Conservation (phyloP, 2,113 vertebrate species). For the Spheniscus mendiculus region DNA sequence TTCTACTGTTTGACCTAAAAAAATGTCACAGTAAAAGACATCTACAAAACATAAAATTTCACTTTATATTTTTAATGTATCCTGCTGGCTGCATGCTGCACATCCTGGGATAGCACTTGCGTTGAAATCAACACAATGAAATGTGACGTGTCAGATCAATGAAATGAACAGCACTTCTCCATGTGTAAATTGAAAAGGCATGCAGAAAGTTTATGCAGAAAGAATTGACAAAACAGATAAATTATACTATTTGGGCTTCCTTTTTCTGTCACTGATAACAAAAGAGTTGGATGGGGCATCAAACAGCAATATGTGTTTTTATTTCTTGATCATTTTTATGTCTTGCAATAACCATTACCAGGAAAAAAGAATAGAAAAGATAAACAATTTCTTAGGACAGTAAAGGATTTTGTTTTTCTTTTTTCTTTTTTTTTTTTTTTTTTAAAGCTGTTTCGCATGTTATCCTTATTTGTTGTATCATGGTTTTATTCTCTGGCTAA, state of each 20-base stretch:
- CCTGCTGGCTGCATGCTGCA: background rate
- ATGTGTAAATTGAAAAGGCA: background rate
- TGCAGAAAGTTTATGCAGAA: background rate
- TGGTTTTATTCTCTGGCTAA: background rate
- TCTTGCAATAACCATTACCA: background rate
- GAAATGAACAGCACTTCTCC: constrained; percentile 15
- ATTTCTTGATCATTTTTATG: background rate
- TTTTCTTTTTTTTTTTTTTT: background rate
- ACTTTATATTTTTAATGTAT: constrained; percentile 24
- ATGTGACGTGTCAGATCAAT: constrained; percentile 28
- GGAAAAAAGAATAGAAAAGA: background rate
- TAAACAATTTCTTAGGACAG: background rate
- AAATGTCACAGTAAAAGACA: background rate
- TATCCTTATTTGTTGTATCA: background rate
- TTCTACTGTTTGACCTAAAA: background rate
- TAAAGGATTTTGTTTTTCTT: background rate
- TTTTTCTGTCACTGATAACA: background rate
- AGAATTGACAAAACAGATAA: constrained; percentile 12
- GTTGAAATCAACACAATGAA: constrained; percentile 52
- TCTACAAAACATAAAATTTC: background rate
- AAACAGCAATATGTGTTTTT: background rate
- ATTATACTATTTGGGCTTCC: background rate
- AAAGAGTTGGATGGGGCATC: background rate
- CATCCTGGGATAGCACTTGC: background rate
- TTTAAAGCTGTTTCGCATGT: background rate